Evolutionary conservation across 2,113 vertebrate genomes (phyloP), one percentile per base, ranked within the genome.

Genomic region (Cariama cristata): DNA sequence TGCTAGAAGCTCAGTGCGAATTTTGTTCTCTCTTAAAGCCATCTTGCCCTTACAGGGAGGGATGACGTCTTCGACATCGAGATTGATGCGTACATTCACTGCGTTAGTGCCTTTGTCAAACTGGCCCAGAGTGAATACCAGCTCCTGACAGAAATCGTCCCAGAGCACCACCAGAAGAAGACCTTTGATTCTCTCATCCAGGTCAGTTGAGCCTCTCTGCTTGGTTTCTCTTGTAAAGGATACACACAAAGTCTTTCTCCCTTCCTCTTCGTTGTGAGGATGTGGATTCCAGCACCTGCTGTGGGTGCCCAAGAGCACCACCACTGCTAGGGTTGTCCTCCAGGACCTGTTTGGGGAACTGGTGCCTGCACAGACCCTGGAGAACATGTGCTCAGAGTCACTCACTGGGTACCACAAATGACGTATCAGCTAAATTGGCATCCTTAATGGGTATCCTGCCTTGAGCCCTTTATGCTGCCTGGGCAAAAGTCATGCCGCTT

Each of bases 161-260:
- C 99, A 0, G 99, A 99, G 96, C 99, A 99, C 85, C 99, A 99
- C 95, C 99, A 99, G 98, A 99, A 99, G 96, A 99, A 99, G 97
- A 99, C 99, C 81, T 99, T 99, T 45, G 99, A 99, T 98, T 99
- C 99, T 14, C 98, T 99, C 93, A 99, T 99, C 59, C 99, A 99
- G 99, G 99, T 99, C 59, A 63, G 96, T 62, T 79, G 79, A 84
- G 18, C 2, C 4, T 59, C 45, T 53, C 11, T 8, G 27, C 59
- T 92, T 63, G n/a, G 14, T 52, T 81, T 80, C 24, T 63, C 28
- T 27, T 87, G 18, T 63, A 45, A 79, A 75, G 53, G 40, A 56
- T 50, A 19, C 47, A 9, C 17, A 42, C 21, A 18, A 26, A 58
- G 20, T 53, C 17, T 27, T 53, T 44, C 66, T 44, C 47, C 28